These are phyloP conservation scores for Sardina pilchardus DNA, from an alignment of 2,113 vertebrate genomes.

Conservation along the genomic window DNA sequence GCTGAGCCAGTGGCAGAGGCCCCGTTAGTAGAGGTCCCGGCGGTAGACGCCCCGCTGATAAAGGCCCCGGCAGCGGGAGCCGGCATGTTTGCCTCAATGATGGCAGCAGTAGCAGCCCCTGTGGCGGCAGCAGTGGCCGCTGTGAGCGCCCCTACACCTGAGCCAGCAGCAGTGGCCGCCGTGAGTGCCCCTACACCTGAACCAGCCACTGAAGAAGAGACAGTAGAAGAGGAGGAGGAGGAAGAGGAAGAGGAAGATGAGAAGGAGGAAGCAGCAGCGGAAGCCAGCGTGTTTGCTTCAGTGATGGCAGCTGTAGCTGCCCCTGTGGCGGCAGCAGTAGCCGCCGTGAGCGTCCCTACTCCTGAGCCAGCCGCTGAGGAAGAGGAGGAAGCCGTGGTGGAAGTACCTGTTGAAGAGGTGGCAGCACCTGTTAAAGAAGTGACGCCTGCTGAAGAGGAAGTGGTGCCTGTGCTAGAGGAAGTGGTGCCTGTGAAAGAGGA, in stretches of 20 bases:
- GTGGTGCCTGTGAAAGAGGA: not conserved
- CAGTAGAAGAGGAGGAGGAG: not conserved
- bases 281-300: slow-evolving; percentile 16
- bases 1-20: too few relatives aligned
- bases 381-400: not conserved
- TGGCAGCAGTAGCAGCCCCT: slow-evolving; percentile 33
- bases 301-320: slow-evolving; percentile 30
- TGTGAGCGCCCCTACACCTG: slow-evolving; percentile 36
- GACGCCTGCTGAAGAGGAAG: not conserved
- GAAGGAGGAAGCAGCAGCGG: too few relatives aligned
- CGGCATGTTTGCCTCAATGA: slow-evolving; percentile 21
- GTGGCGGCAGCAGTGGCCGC: slow-evolving; percentile 39
- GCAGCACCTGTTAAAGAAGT: not conserved
- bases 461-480: not conserved
- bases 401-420: slow-evolving; percentile 36
- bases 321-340: slow-evolving; percentile 36
- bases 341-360: slow-evolving; percentile 39
- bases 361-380: slow-evolving; percentile 32
- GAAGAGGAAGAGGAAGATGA: not conserved
- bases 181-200: slow-evolving; percentile 38
- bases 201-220: slow-evolving; percentile 24
- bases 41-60: not conserved
- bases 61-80: slow-evolving; percentile 29
- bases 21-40: too few relatives aligned
- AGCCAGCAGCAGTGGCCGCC: slow-evolving; percentile 40